Evolutionary conservation across 1,140 invertebrate species (phyloP).

Genomic region (Semibalanus balanoides): DNA sequence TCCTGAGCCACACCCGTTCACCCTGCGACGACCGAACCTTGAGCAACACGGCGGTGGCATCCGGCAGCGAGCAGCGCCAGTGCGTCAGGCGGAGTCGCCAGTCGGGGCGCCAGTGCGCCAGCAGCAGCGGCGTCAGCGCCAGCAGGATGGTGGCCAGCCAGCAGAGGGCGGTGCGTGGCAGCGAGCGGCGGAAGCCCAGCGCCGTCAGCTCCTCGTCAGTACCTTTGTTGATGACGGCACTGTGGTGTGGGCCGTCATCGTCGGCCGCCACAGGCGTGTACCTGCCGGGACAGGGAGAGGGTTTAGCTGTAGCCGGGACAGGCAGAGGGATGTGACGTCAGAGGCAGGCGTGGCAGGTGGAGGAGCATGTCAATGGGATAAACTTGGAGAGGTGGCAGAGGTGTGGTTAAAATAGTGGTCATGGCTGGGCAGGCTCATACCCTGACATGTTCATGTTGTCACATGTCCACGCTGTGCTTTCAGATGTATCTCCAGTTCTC

Average conservation of each 20-base stretch:
- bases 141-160: conserved; percentile 18
- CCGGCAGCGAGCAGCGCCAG: conserved; percentile 19
- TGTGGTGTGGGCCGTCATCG: conserved; percentile 5
- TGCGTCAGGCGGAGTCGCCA: conserved; percentile 22
- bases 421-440: too few relatives aligned
- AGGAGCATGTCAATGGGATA: too few relatives aligned
- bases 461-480: too few relatives aligned
- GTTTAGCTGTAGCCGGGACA: too few relatives aligned
- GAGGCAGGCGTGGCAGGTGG: too few relatives aligned
- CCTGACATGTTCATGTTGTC: too few relatives aligned
- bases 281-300: not conserved
- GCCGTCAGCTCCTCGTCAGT: conserved; percentile 13
- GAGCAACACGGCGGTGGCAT: conserved; percentile 21
- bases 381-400: too few relatives aligned
- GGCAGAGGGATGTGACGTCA: too few relatives aligned
- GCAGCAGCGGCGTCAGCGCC: conserved; percentile 21
- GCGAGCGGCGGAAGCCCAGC: conserved; percentile 5
- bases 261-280: not conserved
- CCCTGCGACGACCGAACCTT: too few relatives aligned
- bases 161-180: conserved; percentile 11
- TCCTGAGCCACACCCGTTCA: too few relatives aligned
- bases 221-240: conserved; percentile 11
- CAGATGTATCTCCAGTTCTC: too few relatives aligned
- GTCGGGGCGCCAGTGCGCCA: conserved; percentile 23
- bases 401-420: too few relatives aligned